phyloP scores from a whole-genome alignment of 1,140 invertebrate genomes.

The Orchestia grillus region DNA sequence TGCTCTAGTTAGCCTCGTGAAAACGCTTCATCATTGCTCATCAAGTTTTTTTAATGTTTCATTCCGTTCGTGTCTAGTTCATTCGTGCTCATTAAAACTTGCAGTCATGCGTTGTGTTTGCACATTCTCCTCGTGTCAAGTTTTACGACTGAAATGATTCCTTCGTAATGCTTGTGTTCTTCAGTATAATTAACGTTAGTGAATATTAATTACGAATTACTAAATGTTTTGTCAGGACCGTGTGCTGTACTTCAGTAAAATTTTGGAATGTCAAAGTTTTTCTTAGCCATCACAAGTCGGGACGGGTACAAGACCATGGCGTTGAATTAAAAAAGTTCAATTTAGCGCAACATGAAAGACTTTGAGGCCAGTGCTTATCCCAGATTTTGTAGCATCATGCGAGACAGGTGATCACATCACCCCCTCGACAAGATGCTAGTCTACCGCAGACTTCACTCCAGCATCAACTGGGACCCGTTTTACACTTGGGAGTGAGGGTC shows the following conservation, averaged over 20 bases:
- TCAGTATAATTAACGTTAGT: neutral
- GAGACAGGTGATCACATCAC: too few species aligned
- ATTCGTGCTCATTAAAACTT: neutral
- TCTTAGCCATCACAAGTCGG: neutral
- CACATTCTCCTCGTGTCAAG: neutral
- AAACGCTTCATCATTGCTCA: neutral
- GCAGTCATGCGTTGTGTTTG: neutral
- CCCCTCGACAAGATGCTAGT: too few species aligned
- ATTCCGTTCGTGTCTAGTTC: neutral
- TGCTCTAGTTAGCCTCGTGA: too few species aligned
- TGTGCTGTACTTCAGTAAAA: neutral
- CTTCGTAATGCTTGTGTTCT: neutral
- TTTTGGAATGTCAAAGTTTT: neutral
- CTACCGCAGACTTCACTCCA: too few species aligned
- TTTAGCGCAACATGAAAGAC: too few species aligned
- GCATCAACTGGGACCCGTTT: too few species aligned
- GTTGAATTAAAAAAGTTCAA: too few species aligned
- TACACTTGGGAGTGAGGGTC: too few species aligned
- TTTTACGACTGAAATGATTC: neutral
- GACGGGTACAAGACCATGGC: too few species aligned
- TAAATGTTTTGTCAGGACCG: neutral
- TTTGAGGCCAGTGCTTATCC: too few species aligned
- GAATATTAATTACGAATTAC: neutral
- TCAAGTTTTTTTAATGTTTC: neutral
- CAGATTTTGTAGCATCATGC: too few species aligned